Base-by-base conservation (phyloP, 2,888 invertebrate species). In the Caenorhabditis sulstoni region DNA sequence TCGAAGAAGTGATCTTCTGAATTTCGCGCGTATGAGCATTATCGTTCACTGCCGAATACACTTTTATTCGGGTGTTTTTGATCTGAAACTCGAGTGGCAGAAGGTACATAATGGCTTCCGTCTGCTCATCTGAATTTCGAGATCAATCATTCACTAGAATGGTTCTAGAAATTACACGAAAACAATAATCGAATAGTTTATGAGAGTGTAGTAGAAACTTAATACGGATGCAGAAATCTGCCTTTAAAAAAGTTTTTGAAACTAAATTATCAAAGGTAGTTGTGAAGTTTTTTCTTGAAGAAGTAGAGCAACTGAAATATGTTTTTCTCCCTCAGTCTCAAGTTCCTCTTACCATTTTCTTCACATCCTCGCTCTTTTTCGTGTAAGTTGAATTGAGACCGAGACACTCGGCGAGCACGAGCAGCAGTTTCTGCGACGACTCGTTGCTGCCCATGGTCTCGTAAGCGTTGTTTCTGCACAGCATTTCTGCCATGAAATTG, bases 361-460 rank as follows among this genome's bases (percentile, higher is more conserved):
- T 55, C 1, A 37, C 75, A 8, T 49, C 57, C 3, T 68, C 67
- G 3, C 53, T 68, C 12, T 76, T 67, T 18, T 57, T 55, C 18
- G 67, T n/a, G 18, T 76, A 68, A 0, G 67, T 62, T 8, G 55
- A 47, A 16, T 76, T 76, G 22, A 76, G 16, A 3, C 44, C 58
- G 18, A 76, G 35, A 23, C 75, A 68, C 3, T 67, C 62, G 9
- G 62, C 55, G 22, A 76, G 3, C n/a, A 37, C 18, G 18, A 16
- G 22, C 20, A 75, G 23, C 3, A 75, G 5, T 3, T 44, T 14
- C 7, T 12, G 7, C 3, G 44, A n/a, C 5, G 29, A 9, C 22
- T n/a, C n/a, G 1, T 29, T 8, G 2, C 37, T 47, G 29, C 57
- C 7, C 71, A 71, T 22, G 3, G 4, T 4, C 47, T 29, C 18